Percentiles rank a stretch among this genome's conserved stretches.
Conservation (phyloP, 2,888 invertebrate species). For the Beris chalybata region DNA sequence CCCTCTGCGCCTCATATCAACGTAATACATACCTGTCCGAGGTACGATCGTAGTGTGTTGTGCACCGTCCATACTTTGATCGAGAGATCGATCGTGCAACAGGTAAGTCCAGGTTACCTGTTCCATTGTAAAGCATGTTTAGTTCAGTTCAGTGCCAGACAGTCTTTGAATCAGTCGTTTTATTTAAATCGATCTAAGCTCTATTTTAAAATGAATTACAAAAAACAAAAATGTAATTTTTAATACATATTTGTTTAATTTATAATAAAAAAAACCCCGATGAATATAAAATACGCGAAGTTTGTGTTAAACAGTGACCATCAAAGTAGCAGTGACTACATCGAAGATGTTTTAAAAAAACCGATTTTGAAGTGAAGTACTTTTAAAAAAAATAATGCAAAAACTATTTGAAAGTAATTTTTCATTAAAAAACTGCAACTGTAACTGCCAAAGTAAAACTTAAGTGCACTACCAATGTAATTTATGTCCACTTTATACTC, state of each 20-base stretch:
- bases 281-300: too few species aligned
- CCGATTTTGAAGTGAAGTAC: background rate
- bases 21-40: constrained; percentile 3
- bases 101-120: constrained; percentile 33
- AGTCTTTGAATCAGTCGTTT: constrained; percentile 14
- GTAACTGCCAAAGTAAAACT: background rate
- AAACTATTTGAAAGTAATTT: too few species aligned
- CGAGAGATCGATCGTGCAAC: constrained; percentile 16
- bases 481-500: constrained; percentile 11
- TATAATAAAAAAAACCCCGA: too few species aligned
- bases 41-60: constrained; percentile 3
- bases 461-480: constrained; percentile 11
- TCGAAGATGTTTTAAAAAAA: background rate
- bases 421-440: too few species aligned
- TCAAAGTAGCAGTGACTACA: background rate
- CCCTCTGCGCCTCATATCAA: background rate
- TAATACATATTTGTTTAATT: background rate
- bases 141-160: constrained; percentile 33
- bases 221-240: background rate
- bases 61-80: constrained; percentile 23
- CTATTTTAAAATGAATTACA: background rate
- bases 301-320: background rate
- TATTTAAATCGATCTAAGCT: background rate
- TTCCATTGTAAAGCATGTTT: constrained; percentile 29
- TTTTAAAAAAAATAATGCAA: too few species aligned